Percentiles rank a stretch among this genome's conserved stretches.
These are phyloP conservation scores for Brachionus koreanus DNA, from an alignment of 1,140 invertebrate genomes.

Conservation along the genomic window DNA sequence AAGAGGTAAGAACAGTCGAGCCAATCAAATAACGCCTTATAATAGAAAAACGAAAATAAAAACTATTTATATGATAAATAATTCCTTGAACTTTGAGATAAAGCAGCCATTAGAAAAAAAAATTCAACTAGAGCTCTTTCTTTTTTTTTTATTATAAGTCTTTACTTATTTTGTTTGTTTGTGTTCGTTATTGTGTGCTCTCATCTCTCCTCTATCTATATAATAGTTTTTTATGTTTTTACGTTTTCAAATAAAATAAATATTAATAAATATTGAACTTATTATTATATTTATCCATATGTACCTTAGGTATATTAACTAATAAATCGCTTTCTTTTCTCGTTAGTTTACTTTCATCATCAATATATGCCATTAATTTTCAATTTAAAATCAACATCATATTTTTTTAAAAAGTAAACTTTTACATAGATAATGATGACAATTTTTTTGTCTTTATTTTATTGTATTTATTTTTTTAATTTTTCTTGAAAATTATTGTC, in stretches of 20 bases:
- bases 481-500: background rate
- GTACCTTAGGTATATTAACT: background rate
- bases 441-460: background rate
- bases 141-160: too few relatives aligned
- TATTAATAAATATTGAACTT: conserved; percentile 9
- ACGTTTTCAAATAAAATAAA: conserved; percentile 3
- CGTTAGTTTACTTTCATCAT: background rate
- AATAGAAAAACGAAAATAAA: background rate
- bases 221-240: conserved; percentile 11
- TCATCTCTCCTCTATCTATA: background rate
- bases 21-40: background rate
- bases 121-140: background rate
- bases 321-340: background rate
- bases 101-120: background rate
- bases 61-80: background rate
- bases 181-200: background rate
- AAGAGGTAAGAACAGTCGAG: background rate
- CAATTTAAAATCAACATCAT: background rate
- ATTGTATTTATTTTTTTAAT: too few relatives aligned
- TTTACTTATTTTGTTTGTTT: background rate
- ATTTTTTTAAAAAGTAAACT: background rate
- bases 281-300: background rate
- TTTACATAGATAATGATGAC: background rate
- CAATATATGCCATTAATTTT: background rate
- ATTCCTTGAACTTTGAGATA: background rate